Evolutionary conservation across 2,888 invertebrate species (phyloP).

Genomic region (Scrobipalpa costella): DNA sequence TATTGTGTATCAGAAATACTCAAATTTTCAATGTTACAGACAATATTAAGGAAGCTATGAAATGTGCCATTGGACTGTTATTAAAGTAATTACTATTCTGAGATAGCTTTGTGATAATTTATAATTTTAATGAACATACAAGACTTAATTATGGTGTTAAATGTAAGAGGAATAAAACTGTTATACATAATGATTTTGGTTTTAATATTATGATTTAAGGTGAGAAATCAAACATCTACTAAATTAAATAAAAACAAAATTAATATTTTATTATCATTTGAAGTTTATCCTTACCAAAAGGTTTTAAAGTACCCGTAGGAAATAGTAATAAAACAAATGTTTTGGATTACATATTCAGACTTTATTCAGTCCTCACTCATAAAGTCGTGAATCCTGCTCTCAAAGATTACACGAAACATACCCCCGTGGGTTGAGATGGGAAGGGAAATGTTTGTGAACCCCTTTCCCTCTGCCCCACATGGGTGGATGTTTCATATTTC

Average conservation of each 20-base stretch:
- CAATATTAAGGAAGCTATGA: neutral
- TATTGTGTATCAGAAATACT: too few species aligned
- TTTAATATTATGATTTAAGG: too few species aligned
- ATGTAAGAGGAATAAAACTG: conserved; percentile 1
- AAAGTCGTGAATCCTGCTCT: too few species aligned
- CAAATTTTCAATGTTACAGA: neutral
- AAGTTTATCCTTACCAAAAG: neutral
- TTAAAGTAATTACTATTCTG: neutral
- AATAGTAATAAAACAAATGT: neutral
- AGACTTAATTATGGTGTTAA: conserved; percentile 3
- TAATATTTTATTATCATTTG: too few species aligned
- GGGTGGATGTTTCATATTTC: too few species aligned
- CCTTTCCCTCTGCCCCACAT: too few species aligned
- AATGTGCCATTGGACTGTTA: neutral
- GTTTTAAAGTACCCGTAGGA: neutral
- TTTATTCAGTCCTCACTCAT: conserved; percentile 4
- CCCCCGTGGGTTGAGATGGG: too few species aligned
- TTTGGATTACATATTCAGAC: conserved; percentile 4
- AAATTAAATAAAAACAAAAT: too few species aligned
- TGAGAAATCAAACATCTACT: too few species aligned
- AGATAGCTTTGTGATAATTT: neutral
- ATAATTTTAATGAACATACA: conserved; percentile 2
- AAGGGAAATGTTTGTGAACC: too few species aligned
- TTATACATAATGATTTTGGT: neutral
- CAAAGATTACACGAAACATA: too few species aligned